Conservation (phyloP, 2,888 invertebrate genomes). For the Lasioglossum calceatum region DNA sequence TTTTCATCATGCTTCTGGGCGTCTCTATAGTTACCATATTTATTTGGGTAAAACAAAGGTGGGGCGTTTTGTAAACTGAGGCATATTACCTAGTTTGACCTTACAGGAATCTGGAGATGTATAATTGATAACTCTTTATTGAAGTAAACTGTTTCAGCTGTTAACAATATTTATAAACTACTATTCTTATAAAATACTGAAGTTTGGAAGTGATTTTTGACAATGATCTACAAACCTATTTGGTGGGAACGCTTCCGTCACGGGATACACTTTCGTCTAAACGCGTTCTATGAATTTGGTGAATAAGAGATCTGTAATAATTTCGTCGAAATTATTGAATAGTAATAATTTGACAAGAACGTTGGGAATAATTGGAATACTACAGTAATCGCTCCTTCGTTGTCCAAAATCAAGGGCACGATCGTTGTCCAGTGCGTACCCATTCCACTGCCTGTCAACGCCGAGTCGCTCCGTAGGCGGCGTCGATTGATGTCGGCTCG, state of each 20-base stretch:
- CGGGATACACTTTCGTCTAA: background rate
- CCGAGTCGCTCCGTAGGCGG: too few species aligned
- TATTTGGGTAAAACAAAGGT: background rate
- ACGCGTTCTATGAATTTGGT: background rate
- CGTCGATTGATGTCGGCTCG: too few species aligned
- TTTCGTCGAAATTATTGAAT: background rate
- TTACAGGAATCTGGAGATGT: background rate
- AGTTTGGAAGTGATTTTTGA: background rate
- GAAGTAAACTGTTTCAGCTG: background rate
- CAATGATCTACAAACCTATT: background rate
- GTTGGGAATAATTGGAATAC: background rate
- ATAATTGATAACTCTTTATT: background rate
- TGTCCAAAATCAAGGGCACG: too few species aligned
- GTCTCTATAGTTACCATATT: too few species aligned
- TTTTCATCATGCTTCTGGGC: too few species aligned
- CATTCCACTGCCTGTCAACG: too few species aligned
- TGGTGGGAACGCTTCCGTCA: background rate
- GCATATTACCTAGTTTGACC: background rate
- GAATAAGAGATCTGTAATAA: background rate
- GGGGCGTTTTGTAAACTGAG: background rate
- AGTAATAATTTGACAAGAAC: background rate
- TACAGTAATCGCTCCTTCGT: too few species aligned
- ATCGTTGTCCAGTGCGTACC: too few species aligned
- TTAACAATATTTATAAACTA: slow-evolving; percentile 10
- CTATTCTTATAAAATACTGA: background rate